Evolutionary conservation across 2,888 invertebrate species (phyloP).

Genomic region (Hoplodrina blanda): DNA sequence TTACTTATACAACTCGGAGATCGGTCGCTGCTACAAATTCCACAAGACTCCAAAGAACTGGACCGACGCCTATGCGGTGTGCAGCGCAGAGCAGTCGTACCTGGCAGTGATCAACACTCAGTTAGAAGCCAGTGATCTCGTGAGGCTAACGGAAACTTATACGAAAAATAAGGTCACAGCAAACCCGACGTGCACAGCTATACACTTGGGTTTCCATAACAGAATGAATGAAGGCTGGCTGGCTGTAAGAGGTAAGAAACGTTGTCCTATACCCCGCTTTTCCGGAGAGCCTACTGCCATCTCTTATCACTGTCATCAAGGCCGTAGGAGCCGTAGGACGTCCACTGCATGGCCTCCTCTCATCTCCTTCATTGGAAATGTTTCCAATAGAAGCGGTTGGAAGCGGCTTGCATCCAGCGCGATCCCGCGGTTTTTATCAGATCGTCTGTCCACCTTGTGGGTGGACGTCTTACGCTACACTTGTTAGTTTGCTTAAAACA

Average conservation of each 20-base stretch:
- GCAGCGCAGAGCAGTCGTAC: conserved; percentile 77
- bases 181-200: conserved; percentile 44
- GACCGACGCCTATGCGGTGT: conserved; percentile 76
- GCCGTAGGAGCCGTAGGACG: too few relatives aligned
- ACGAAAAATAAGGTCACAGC: conserved; percentile 14
- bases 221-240: conserved; percentile 68
- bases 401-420: too few relatives aligned
- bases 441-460: too few relatives aligned
- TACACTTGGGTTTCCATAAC: conserved; percentile 70
- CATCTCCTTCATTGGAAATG: too few relatives aligned
- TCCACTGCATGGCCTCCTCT: too few relatives aligned
- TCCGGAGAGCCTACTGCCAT: too few relatives aligned
- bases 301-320: too few relatives aligned
- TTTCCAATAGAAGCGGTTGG: too few relatives aligned
- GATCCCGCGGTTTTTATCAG: too few relatives aligned
- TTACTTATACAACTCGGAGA: conserved; percentile 70
- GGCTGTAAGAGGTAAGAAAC: conserved; percentile 72
- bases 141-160: conserved; percentile 27
- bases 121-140: conserved; percentile 48
- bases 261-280: background rate
- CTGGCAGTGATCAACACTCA: conserved; percentile 76
- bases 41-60: conserved; percentile 76
- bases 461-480: too few relatives aligned
- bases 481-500: too few relatives aligned
- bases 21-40: conserved; percentile 81